Evolutionary conservation across 2,113 vertebrate genomes (phyloP).

Genomic region (Salminus brasiliensis): DNA sequence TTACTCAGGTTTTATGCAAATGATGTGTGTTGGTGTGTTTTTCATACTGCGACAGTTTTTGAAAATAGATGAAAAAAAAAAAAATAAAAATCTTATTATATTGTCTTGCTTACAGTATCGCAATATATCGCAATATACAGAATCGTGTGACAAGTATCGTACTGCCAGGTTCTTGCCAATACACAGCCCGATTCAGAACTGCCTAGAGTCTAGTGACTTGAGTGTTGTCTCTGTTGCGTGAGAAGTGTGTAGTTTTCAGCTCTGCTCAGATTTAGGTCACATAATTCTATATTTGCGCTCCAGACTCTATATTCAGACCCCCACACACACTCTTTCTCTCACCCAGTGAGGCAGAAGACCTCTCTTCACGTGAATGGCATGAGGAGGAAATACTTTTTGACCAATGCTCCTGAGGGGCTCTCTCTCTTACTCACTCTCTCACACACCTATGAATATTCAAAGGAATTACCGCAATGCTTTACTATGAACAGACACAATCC

Average conservation of each 20-base stretch:
- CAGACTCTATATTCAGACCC: slow-evolving; percentile 18
- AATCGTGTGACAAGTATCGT: too few species aligned
- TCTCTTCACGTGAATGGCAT: slow-evolving; percentile 7
- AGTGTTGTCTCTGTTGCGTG: not conserved
- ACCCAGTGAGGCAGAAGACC: slow-evolving; percentile 18
- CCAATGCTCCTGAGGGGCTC: slow-evolving; percentile 12
- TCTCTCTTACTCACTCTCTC: not conserved
- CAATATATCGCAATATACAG: too few species aligned
- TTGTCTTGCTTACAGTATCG: too few species aligned
- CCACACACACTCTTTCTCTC: not conserved
- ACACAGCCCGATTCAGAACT: not conserved
- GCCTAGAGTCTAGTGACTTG: not conserved
- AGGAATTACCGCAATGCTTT: too few species aligned
- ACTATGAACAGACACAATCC: not conserved
- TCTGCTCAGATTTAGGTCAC: slow-evolving; percentile 34
- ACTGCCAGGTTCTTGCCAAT: too few species aligned
- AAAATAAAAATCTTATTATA: too few species aligned
- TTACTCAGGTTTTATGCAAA: too few species aligned
- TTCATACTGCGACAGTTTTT: too few species aligned
- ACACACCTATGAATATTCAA: too few species aligned
- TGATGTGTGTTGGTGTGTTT: too few species aligned
- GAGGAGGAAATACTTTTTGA: slow-evolving; percentile 13
- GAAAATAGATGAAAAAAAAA: too few species aligned
- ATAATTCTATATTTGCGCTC: slow-evolving; percentile 32
- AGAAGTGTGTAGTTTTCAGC: not conserved